Conservation (phyloP, 2,888 invertebrate species). For the Parasteatoda lunata region DNA sequence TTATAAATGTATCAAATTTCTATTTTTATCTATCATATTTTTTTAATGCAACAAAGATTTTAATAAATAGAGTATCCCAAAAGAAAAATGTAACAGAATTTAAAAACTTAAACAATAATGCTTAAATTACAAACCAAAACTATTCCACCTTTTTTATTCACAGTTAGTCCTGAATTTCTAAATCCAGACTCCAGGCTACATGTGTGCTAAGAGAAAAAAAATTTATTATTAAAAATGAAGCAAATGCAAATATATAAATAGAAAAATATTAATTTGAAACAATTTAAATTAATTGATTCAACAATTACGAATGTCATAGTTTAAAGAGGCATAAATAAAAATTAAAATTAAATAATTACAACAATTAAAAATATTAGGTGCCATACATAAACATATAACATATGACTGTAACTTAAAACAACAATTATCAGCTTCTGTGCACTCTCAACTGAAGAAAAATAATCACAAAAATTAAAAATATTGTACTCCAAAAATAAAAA, state of each 20-base stretch:
- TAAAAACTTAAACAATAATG: no score
- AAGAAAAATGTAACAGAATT: no score
- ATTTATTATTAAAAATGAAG: not conserved
- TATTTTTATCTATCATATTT: no score
- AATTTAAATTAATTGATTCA: no score
- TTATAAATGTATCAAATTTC: no score
- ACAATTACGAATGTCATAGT: no score
- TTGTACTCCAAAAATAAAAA: not conserved
- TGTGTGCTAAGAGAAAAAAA: constrained; percentile 73
- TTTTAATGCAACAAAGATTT: no score
- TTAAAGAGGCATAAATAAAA: not conserved
- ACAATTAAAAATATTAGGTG: not conserved
- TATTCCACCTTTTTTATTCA: constrained; percentile 75
- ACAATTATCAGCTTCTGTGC: constrained; percentile 72
- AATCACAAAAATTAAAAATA: not conserved
- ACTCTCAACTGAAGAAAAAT: constrained; percentile 72
- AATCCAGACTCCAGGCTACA: constrained; percentile 75
- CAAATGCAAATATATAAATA: not conserved
- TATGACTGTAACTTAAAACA: not conserved
- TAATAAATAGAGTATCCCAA: no score
- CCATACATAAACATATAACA: not conserved
- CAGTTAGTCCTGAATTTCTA: constrained; percentile 76
- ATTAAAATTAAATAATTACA: not conserved
- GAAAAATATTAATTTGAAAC: no score
- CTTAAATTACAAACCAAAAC: not conserved